Evolutionary conservation across 2,797 vertebrate genomes (phyloP).

Genomic region (Lerista edwardsae): DNA sequence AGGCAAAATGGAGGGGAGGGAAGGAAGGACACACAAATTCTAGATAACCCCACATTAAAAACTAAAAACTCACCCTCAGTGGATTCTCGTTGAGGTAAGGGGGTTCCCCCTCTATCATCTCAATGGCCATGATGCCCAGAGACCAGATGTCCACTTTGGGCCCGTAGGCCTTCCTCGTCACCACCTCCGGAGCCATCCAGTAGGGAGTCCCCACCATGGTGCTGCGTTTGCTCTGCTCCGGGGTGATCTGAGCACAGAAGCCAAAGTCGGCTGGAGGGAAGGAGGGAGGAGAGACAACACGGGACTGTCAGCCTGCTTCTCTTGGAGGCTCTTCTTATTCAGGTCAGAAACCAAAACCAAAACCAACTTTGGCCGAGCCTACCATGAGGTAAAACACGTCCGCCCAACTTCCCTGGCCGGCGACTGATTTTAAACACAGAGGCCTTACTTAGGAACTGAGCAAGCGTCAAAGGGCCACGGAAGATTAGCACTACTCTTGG

Average conservation of each 20-base stretch:
- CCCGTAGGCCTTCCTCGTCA: constrained; percentile 93
- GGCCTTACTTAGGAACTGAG: too few relatives aligned
- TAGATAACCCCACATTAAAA: too few relatives aligned
- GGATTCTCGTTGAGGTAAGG: constrained; percentile 97
- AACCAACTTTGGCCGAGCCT: background rate
- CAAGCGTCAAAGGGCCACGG: too few relatives aligned
- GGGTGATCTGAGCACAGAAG: constrained; percentile 97
- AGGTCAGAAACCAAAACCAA: background rate
- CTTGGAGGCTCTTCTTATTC: too few relatives aligned
- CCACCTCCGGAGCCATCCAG: constrained; percentile 97
- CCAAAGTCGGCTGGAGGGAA: constrained; percentile 89
- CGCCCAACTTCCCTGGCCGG: background rate
- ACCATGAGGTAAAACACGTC: background rate
- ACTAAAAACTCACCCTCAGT: constrained; percentile 85
- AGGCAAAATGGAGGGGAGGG: background rate
- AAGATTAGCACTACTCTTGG: too few relatives aligned
- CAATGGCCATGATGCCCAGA: constrained; percentile 96
- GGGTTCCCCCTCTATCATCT: constrained; percentile 96
- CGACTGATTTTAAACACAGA: too few relatives aligned
- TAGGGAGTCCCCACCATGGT: constrained; percentile 97
- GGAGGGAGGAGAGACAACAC: too few relatives aligned
- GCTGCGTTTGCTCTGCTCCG: constrained; percentile 96
- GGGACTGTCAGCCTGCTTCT: background rate
- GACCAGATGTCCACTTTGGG: constrained; percentile 98
- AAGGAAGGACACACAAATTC: too few relatives aligned